Base-by-base conservation (phyloP, 1,140 invertebrate genomes). In the Cydia pomonella region DNA sequence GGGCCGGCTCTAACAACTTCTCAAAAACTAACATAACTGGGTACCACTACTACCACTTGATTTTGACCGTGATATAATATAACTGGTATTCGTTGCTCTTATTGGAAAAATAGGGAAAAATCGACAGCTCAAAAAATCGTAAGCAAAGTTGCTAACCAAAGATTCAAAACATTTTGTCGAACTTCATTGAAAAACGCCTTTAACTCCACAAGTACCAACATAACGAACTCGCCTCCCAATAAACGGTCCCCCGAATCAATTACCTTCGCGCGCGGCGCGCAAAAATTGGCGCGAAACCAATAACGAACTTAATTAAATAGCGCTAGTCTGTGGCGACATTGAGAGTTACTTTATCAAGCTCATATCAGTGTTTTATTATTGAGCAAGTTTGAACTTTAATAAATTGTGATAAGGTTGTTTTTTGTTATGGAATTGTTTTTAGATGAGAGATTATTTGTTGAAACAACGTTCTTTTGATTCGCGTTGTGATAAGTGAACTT, bases 211-310 rank as follows among this genome's bases (percentile, higher is more conserved):
- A n/a, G 27, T 69, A 10, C 64, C 64, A 69, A 69, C 64, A 41
- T 38, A 29, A 69, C 29, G 18, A 69, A 69, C 64, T 25, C 13
- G 9, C 12, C 13, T 74, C 33, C 27, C 53, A 18, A 41, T 74
- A 25, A 33, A 23, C 59, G 59, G 72, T 53, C 33, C 59, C 71
- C 72, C 38, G 63, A 62, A 77, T 77, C 74, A 77, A 77, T 77
- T 75, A 77, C 75, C 73, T 75, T 77, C 72, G 41, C 76, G 75
- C 76, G 25, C 72, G 21, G 23, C 72, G 76, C 62, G 76, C 62
- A 75, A 77, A 75, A 75, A 75, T 73, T 77, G 71, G 62, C 76
- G 74, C 53, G 25, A 74, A 74, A 63, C 12, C 53, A 38, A 69
- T 69, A 69, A 69, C 29, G 29, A 33, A 64, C 53, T 59, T 59